Conservation (phyloP, 2,888 invertebrate genomes). For the Cheilosia soror region DNA sequence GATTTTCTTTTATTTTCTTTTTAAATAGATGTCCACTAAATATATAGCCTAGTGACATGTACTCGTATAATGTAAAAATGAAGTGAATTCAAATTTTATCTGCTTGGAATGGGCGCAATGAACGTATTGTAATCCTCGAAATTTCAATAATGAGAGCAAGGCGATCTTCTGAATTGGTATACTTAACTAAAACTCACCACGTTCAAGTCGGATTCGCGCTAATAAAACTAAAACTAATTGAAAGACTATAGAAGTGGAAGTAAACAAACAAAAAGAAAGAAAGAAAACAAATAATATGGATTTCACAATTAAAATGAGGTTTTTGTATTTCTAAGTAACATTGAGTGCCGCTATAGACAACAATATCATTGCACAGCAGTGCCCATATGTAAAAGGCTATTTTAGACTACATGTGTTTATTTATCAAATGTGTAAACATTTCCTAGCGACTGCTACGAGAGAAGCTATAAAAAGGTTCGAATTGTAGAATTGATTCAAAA, state of each 20-base stretch:
- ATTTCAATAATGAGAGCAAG: slow-evolving; percentile 18
- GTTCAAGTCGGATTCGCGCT: slow-evolving; percentile 78
- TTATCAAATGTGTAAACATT: too few species aligned
- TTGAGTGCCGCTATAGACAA: background rate
- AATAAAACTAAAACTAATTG: slow-evolving; percentile 79
- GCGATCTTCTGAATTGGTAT: slow-evolving; percentile 31
- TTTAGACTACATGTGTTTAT: too few species aligned
- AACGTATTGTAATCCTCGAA: slow-evolving; percentile 18
- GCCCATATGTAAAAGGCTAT: too few species aligned
- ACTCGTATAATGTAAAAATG: background rate
- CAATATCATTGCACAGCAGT: too few species aligned
- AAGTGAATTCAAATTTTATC: background rate
- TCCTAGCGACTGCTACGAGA: too few species aligned
- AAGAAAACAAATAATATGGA: slow-evolving; percentile 39
- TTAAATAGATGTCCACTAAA: background rate
- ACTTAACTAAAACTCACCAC: slow-evolving; percentile 78
- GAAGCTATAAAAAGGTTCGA: too few species aligned
- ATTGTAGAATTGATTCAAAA: too few species aligned
- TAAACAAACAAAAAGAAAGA: slow-evolving; percentile 71
- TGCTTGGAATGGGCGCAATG: slow-evolving; percentile 4
- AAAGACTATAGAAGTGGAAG: slow-evolving; percentile 77
- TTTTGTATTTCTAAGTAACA: slow-evolving; percentile 3
- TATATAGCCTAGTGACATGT: background rate
- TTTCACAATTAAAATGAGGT: slow-evolving; percentile 1
- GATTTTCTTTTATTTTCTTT: background rate